Evolutionary conservation across 1,140 invertebrate species (phyloP).

Genomic region (Dermatophagoides farinae): DNA sequence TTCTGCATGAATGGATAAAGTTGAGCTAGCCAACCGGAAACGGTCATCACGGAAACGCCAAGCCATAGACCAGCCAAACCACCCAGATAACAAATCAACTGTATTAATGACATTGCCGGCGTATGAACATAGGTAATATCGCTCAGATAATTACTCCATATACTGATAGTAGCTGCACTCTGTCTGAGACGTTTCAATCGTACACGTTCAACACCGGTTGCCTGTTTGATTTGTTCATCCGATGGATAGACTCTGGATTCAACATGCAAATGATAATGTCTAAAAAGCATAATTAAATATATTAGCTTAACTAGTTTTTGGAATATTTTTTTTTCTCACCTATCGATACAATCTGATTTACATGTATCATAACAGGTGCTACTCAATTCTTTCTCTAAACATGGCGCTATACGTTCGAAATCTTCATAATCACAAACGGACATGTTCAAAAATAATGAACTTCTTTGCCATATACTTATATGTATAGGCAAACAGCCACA

Average conservation of each 20-base stretch:
- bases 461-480: neutral
- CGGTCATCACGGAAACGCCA: slow-evolving; percentile 10
- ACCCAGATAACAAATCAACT: slow-evolving; percentile 9
- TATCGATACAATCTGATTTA: slow-evolving; percentile 11
- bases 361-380: slow-evolving; percentile 9
- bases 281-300: neutral
- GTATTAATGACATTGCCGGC: slow-evolving; percentile 10
- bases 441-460: slow-evolving; percentile 1
- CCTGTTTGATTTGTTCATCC: slow-evolving; percentile 4
- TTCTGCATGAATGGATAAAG: slow-evolving; percentile 12
- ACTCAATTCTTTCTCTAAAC: slow-evolving; percentile 9
- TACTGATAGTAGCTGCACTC: neutral
- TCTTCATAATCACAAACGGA: slow-evolving; percentile 12
- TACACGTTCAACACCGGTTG: neutral
- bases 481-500: slow-evolving; percentile 11
- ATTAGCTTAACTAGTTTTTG: neutral
- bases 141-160: slow-evolving; percentile 7
- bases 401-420: slow-evolving; percentile 3
- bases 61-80: slow-evolving; percentile 12
- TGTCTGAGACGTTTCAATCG: neutral
- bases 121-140: slow-evolving; percentile 11
- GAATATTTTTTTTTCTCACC: neutral
- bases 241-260: slow-evolving; percentile 8
- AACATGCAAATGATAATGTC: slow-evolving; percentile 10
- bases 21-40: slow-evolving; percentile 10